These are phyloP conservation scores for Atta cephalotes DNA, from an alignment of 1,140 invertebrate genomes.

Conservation along the genomic window DNA sequence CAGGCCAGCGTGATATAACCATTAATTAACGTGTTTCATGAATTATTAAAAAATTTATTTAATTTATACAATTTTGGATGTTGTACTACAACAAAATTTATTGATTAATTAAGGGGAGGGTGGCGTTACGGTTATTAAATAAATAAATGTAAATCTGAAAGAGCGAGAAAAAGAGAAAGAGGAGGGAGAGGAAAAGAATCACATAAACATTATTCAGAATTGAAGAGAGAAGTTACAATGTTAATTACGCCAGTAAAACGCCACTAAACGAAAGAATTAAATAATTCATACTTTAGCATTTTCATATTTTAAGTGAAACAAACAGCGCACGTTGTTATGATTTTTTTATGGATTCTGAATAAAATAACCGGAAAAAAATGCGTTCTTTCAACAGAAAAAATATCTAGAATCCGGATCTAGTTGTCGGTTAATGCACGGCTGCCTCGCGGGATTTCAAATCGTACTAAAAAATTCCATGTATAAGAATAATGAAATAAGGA, in stretches of 20 bases:
- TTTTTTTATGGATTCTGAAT: slow-evolving; percentile 42
- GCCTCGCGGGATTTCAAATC: slow-evolving; percentile 18
- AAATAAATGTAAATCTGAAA: neutral
- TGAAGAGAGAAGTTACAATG: slow-evolving; percentile 32
- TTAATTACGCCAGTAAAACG: slow-evolving; percentile 25
- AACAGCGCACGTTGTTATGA: slow-evolving; percentile 40
- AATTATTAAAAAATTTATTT: slow-evolving; percentile 4
- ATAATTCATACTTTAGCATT: slow-evolving; percentile 51
- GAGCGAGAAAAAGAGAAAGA: neutral
- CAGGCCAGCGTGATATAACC: neutral
- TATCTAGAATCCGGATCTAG: slow-evolving; percentile 47
- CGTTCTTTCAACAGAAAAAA: slow-evolving; percentile 4
- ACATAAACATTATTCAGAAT: slow-evolving; percentile 10
- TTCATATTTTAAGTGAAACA: slow-evolving; percentile 59
- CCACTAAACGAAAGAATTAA: slow-evolving; percentile 37
- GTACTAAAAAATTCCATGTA: slow-evolving; percentile 23
- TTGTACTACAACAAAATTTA: slow-evolving; percentile 13
- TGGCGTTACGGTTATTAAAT: neutral
- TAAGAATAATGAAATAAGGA: slow-evolving; percentile 32
- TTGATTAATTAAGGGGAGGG: neutral
- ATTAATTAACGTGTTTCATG: neutral
- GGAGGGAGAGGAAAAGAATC: neutral
- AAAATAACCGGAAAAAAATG: slow-evolving; percentile 44
- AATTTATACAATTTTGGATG: slow-evolving; percentile 21
- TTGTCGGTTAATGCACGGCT: slow-evolving; percentile 36